Evolutionary conservation across 2,888 invertebrate genomes (phyloP).

Genomic region (Zaprionus bogoriensis): DNA sequence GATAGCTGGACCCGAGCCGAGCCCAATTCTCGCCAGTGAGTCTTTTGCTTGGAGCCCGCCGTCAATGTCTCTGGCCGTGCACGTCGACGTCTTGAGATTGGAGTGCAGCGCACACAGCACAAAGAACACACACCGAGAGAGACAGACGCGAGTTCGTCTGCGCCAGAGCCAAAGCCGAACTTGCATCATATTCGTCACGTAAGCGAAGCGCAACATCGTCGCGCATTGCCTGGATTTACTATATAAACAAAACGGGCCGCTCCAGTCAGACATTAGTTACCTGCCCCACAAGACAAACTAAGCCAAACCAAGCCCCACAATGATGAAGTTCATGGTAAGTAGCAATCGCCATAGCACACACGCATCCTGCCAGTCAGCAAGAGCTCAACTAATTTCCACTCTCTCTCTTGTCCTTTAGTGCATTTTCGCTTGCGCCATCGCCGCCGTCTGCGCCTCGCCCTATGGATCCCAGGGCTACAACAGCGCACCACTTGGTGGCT

Average conservation of each 20-base stretch:
- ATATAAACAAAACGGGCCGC: constrained; percentile 59
- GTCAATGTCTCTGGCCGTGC: no score
- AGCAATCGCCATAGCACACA: background rate
- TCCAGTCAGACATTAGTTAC: constrained; percentile 62
- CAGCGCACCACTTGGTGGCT: constrained; percentile 48
- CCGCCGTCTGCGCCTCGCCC: constrained; percentile 51
- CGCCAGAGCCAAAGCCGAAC: constrained; percentile 42
- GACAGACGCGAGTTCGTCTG: constrained; percentile 49
- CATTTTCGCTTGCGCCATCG: constrained; percentile 63
- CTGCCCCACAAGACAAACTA: constrained; percentile 54
- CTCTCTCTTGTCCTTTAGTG: constrained; percentile 34
- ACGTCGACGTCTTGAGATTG: constrained; percentile 63
- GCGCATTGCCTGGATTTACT: constrained; percentile 62
- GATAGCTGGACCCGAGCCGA: constrained; percentile 67
- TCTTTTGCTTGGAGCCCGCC: no score
- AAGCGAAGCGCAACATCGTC: constrained; percentile 36
- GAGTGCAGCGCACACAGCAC: constrained; percentile 27
- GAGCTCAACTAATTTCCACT: constrained; percentile 10
- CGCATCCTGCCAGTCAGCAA: background rate
- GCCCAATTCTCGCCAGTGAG: constrained; percentile 52
- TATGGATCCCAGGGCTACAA: constrained; percentile 43
- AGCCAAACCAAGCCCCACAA: constrained; percentile 41
- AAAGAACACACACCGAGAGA: constrained; percentile 27
- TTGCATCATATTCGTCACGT: constrained; percentile 70
- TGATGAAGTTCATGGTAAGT: constrained; percentile 73